Conservation (phyloP, 2,888 invertebrate genomes). For the Hyles lineata region DNA sequence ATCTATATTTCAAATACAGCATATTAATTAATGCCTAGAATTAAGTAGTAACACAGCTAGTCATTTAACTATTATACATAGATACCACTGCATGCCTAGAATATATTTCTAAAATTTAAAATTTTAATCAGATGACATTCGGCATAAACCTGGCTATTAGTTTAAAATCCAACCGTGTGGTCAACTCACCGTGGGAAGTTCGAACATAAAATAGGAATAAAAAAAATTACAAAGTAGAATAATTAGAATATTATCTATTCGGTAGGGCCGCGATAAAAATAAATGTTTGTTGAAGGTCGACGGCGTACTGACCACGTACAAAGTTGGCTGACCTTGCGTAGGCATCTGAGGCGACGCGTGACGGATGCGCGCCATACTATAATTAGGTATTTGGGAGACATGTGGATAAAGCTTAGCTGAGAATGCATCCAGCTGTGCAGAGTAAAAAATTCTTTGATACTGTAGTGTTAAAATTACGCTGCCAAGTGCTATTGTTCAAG, state of each 20-base stretch:
- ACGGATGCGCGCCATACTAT: conserved; percentile 27
- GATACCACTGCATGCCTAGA: not conserved
- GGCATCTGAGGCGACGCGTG: conserved; percentile 29
- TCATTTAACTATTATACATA: not conserved
- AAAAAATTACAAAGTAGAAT: conserved; percentile 35
- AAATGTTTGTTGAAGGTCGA: conserved; percentile 45
- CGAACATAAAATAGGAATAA: conserved; percentile 21
- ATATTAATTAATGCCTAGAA: too few species aligned
- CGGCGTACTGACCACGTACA: conserved; percentile 43
- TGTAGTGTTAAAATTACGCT: too few species aligned
- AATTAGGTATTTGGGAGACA: conserved; percentile 24
- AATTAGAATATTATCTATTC: conserved; percentile 39
- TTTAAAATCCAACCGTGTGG: not conserved
- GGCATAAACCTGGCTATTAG: not conserved
- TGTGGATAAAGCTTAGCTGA: not conserved
- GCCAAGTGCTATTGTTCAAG: too few species aligned
- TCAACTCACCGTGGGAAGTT: not conserved
- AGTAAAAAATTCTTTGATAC: not conserved
- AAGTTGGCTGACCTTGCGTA: conserved; percentile 51
- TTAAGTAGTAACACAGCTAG: not conserved
- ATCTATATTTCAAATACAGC: too few species aligned
- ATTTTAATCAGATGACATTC: not conserved
- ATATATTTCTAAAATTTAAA: not conserved
- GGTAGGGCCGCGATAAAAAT: conserved; percentile 48
- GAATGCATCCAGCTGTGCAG: not conserved